Evolutionary conservation across 1,140 invertebrate genomes (phyloP), one percentile per base, ranked within the genome.

Genomic region (Oryctes rhinoceros): DNA sequence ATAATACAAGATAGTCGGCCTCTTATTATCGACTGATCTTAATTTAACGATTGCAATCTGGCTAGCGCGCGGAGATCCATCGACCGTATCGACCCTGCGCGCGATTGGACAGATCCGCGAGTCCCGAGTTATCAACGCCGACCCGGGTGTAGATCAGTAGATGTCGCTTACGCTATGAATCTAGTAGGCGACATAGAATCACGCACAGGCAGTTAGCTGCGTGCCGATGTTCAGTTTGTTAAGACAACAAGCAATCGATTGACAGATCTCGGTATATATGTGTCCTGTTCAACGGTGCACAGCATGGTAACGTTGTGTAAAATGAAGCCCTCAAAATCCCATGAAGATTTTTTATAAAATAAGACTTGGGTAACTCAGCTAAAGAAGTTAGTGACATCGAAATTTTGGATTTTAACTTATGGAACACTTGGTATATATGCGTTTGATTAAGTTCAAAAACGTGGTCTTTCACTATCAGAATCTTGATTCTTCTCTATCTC

Each of bases 201-300:
- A 83, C 83, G 83, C 83, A 83, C 83, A 81, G 39, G 83, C 82
- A 83, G 80, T 83, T 83, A 81, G 81, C 83, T 83, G 83, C 83
- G 82, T 83, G 83, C 83, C 83, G 83, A 83, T 83, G 82, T 82
- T 83, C 82, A 83, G 76, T 82, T 83, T 83, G 83, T 82, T 83
- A 80, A 79, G 81, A 83, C 83, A 80, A 80, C 75, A 48, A 49
- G 74, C 79, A 83, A 83, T 83, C 81, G 81, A 75, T 80, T 75
- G 83, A 81, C 82, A 80, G 77, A 83, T 83, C 81, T 81, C 75
- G 74, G 77, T 82, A 81, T 83, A 80, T 82, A 80, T 83, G 81
- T 81, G 78, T 83, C 79, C 67, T 81, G 81, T 78, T 76, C 39
- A 1, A 24, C 47, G 10, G 47, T 76, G 48, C 13, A 15, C 44